Conservation (phyloP, 2,113 vertebrate genomes). For the Mirounga angustirostris region DNA sequence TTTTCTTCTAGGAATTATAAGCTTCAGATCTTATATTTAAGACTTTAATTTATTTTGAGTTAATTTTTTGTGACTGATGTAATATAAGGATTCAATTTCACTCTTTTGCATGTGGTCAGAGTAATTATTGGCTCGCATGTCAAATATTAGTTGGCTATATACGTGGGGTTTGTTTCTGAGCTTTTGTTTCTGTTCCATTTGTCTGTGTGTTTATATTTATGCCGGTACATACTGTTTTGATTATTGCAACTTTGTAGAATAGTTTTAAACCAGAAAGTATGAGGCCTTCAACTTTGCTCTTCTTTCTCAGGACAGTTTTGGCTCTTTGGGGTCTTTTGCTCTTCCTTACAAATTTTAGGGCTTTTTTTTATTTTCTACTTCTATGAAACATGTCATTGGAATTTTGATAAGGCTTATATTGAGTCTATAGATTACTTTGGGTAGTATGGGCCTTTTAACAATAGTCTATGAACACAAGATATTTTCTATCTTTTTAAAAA, state of each 20-base stretch:
- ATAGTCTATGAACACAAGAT: neutral
- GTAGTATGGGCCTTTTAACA: neutral
- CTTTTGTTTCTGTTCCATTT: neutral
- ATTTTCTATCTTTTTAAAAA: neutral
- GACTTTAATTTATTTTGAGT: neutral
- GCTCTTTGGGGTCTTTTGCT: neutral
- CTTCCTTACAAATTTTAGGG: neutral
- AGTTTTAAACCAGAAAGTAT: neutral
- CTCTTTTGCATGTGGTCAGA: neutral
- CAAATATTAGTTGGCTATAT: neutral
- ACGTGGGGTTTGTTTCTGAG: neutral
- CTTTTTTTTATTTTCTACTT: neutral
- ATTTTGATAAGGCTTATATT: neutral
- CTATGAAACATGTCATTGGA: neutral
- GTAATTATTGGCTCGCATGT: neutral
- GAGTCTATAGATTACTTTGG: neutral
- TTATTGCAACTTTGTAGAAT: neutral
- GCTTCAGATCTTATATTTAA: neutral
- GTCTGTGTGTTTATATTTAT: neutral
- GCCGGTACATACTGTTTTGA: too few species aligned
- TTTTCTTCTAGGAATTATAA: neutral
- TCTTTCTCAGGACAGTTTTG: neutral
- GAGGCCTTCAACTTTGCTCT: neutral
- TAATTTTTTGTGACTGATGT: neutral
- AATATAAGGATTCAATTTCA: neutral